These are phyloP conservation scores for Palaemon carinicauda DNA, from an alignment of 1,140 invertebrate species.

Conservation along the genomic window DNA sequence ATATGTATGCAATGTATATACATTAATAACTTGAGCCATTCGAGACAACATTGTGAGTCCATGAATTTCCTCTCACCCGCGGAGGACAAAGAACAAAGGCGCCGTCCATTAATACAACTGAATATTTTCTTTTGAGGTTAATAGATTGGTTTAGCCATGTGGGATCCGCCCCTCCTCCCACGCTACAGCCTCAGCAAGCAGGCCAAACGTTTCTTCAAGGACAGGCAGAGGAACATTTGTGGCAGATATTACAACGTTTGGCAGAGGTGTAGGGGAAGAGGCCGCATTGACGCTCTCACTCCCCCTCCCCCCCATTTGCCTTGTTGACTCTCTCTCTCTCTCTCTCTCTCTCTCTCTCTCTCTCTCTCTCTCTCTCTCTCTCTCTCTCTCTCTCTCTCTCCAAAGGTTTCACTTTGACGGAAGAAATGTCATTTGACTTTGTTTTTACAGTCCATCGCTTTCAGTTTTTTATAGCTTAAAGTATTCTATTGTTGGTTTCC, in stretches of 20 bases:
- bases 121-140: slow-evolving; percentile 34
- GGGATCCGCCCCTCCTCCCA: not conserved
- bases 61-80: not conserved
- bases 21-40: not conserved
- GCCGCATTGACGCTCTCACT: not conserved
- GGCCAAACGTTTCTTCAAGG: slow-evolving; percentile 52
- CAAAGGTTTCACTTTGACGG: not conserved
- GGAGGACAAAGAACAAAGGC: slow-evolving; percentile 44
- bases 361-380: not conserved
- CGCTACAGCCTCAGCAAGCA: slow-evolving; percentile 34
- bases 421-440: not conserved
- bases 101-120: slow-evolving; percentile 41
- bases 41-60: not conserved
- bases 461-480: too few relatives aligned
- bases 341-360: not conserved
- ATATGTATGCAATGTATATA: not conserved
- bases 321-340: not conserved
- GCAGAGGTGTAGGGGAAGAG: slow-evolving; percentile 24
- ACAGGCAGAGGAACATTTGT: slow-evolving; percentile 41
- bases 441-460: not conserved
- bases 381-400: not conserved
- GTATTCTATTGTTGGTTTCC: too few relatives aligned
- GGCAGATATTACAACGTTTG: slow-evolving; percentile 49
- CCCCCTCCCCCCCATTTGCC: slow-evolving; percentile 14
- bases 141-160: slow-evolving; percentile 9